A percentile compares a stretch with the other conserved stretches of the same genome.
Evolutionary conservation across 2,113 vertebrate species (phyloP).

Genomic region (Micronisus gabar): DNA sequence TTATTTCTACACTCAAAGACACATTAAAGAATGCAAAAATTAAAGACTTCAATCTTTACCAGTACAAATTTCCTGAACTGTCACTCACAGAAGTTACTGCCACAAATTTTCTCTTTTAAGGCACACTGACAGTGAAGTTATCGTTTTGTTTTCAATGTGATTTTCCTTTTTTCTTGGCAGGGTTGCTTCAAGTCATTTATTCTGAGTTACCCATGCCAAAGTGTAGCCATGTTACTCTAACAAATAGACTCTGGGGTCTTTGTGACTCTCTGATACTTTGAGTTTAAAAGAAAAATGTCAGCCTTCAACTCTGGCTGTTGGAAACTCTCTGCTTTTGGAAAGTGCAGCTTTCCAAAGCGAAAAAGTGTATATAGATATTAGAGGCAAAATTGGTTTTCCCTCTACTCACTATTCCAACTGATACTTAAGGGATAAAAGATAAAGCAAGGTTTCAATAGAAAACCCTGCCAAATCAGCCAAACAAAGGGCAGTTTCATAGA

Average conservation of each 20-base stretch:
- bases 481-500: neutral
- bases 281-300: constrained; percentile 11
- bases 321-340: constrained; percentile 16
- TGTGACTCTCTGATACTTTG: neutral
- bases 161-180: constrained; percentile 25
- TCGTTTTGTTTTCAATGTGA: neutral
- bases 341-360: neutral
- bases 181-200: neutral
- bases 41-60: neutral
- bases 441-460: constrained; percentile 5
- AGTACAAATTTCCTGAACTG: neutral
- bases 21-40: neutral
- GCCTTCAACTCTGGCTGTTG: constrained; percentile 17
- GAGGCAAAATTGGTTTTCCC: neutral
- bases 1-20: neutral
- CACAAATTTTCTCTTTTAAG: neutral
- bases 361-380: neutral
- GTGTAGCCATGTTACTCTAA: neutral
- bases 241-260: neutral
- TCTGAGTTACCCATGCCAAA: neutral
- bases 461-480: neutral
- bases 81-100: neutral
- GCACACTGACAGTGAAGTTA: neutral
- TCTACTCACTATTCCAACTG: neutral
- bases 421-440: neutral